Evolutionary conservation across 2,113 vertebrate genomes (phyloP).

Genomic region (Hydrolagus affinis): DNA sequence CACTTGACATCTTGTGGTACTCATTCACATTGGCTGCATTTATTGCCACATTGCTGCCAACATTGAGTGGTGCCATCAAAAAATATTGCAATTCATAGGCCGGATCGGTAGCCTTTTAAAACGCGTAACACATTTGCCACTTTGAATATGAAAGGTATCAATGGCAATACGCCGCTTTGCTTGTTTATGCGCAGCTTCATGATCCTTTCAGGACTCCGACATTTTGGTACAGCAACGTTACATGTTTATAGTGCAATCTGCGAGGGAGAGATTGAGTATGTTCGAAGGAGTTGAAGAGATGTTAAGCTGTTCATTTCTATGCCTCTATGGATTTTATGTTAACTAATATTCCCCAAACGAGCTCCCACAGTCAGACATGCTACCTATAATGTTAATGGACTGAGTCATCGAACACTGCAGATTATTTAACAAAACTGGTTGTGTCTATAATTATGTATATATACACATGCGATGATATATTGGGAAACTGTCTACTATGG

Average conservation of each 20-base stretch:
- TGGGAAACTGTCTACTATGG: conserved; percentile 76
- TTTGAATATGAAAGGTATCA: not conserved
- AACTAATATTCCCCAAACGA: conserved; percentile 57
- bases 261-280: conserved; percentile 17
- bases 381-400: conserved; percentile 64
- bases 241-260: not conserved
- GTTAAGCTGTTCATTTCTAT: conserved; percentile 12
- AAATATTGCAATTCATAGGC: not conserved
- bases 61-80: no score
- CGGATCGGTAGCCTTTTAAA: not conserved
- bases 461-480: conserved; percentile 83
- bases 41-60: no score
- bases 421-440: conserved; percentile 69
- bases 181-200: not conserved
- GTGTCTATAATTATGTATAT: conserved; percentile 81
- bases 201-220: not conserved
- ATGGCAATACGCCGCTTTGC: not conserved
- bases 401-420: conserved; percentile 66
- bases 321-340: conserved; percentile 53
- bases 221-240: not conserved
- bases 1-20: no score
- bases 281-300: conserved; percentile 36
- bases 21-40: no score
- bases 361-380: conserved; percentile 55
- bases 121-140: not conserved